Base-by-base conservation (phyloP, 2,888 invertebrate species). In the Platypus cylindrus region DNA sequence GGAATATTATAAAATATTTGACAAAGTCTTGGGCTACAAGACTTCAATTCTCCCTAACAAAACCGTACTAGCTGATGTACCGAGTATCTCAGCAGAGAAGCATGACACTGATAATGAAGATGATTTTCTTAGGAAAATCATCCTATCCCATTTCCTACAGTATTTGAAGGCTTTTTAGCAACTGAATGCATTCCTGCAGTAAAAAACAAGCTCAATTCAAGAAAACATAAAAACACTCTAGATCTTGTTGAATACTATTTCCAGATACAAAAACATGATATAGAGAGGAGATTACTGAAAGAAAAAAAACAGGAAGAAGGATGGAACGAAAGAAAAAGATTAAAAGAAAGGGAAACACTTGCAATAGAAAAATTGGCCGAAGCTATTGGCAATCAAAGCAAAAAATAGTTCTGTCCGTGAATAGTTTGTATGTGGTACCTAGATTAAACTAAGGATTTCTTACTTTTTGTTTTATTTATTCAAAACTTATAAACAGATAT, bases 301-400 rank as follows among this genome's bases (percentile, higher is more conserved):
- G 14, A 9, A 27, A 5, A 8, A 27, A 13, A 14, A 14, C 9
- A 14, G 13, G 27, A 27, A 20, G 13, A 13, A 27, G 14, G 14
- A 15, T 27, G 27, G 27, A 9, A 27, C 9, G 27, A 27, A 27
- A 14, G 14, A 27, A 27, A 27, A 14, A 15, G 14, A 14, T 14
- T 27, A 5, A 11, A 14, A 12, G 9, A 13, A 14, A 11, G 5
- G 14, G 27, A 27, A 14, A 27, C 14, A 27, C 13, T 13, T 11
- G 27, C 27, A 13, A 27, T 27, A 12, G 14, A 27, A 9, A 12
- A 11, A 13, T 14, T 27, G 9, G 27, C 27, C 12, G 27, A 12
- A 13, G 27, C 27, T 9, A 27, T 27, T 5, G 13, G 12, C 5
- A 20, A 9, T 20, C 5, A 5, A 20, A 20, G 9, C 9, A 20